Evolutionary conservation across 1,140 invertebrate genomes (phyloP), one percentile per base, ranked within the genome.

Genomic region (Cotesia vestalis): DNA sequence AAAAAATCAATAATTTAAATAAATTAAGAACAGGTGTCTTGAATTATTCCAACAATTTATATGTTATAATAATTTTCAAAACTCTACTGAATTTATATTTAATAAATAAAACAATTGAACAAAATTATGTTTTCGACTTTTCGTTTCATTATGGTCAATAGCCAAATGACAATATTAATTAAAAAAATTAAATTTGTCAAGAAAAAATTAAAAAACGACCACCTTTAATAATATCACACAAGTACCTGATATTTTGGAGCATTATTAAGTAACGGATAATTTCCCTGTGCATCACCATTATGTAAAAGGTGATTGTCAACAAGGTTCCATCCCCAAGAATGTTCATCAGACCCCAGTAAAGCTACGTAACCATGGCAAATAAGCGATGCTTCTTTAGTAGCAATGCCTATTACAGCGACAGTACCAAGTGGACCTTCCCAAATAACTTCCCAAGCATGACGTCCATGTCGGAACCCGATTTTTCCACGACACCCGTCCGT

Each of bases 271-370:
- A 96, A 85, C 36, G 98, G 98, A 89, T 98, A 99, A 85, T 94
- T 96, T 72, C 96, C 97, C 86, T 97, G 94, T 75, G 93, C 93
- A 87, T 98, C 95, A 63, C 97, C 97, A 90, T 98, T 98, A 83
- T 99, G 97, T 76, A 99, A 87, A 61, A 99, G 90, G 89, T 95
- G 92, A 90, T 99, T 99, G 87, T 99, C 97, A 14, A 99, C 97
- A 72, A 99, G 90, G 90, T 99, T 99, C 97, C 98, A 99, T 4
- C 97, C 97, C 97, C 97, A 99, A 78, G 96, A 98, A 84, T 99
- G 93, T 82, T 98, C 95, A 88, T 99, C 96, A 57, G 94, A 95
- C 20, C 98, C 98, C 61, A 99, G 87, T 66, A 99, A 86, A 4
- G 96, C 94, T 38, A 98, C 93, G 89, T 99, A 99, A 72, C 98